Percentiles rank a stretch among this genome's conserved stretches.
phyloP scores from a whole-genome alignment of 2,113 vertebrate species.

The Anoplopoma fimbria region DNA sequence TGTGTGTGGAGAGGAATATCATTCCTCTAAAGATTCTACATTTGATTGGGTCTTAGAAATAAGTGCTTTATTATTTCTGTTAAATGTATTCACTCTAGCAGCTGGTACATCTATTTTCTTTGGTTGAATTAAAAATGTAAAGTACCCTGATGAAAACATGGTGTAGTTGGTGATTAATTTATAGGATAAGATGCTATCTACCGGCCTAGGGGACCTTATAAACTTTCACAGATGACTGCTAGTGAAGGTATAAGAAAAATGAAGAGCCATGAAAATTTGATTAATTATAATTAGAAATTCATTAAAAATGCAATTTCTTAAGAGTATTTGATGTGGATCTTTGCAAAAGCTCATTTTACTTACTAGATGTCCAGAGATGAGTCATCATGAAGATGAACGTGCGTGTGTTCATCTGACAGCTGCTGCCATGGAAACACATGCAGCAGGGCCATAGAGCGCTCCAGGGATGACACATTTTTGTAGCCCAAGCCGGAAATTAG shows the following conservation, averaged over 20 bases:
- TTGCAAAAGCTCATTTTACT: neutral
- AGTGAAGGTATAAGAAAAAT: neutral
- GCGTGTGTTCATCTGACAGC: slow-evolving; percentile 20
- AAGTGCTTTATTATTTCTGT: neutral
- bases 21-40: neutral
- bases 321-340: neutral
- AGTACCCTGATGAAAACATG: neutral
- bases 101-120: neutral
- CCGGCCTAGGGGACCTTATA: neutral
- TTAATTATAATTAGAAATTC: too few species aligned
- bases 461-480: too few species aligned
- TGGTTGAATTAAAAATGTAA: neutral
- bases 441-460: slow-evolving; percentile 5
- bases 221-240: too few species aligned
- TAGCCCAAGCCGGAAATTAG: too few species aligned
- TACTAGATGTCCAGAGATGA: neutral
- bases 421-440: slow-evolving; percentile 29
- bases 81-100: neutral
- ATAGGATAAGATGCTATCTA: neutral
- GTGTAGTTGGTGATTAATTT: neutral
- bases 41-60: neutral
- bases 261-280: neutral
- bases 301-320: neutral
- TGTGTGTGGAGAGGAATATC: neutral
- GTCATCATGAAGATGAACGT: neutral